A percentile compares a stretch with the other conserved stretches of the same genome.
phyloP scores from a whole-genome alignment of 1,140 invertebrate species.

The Ostrea denselamellosa region DNA sequence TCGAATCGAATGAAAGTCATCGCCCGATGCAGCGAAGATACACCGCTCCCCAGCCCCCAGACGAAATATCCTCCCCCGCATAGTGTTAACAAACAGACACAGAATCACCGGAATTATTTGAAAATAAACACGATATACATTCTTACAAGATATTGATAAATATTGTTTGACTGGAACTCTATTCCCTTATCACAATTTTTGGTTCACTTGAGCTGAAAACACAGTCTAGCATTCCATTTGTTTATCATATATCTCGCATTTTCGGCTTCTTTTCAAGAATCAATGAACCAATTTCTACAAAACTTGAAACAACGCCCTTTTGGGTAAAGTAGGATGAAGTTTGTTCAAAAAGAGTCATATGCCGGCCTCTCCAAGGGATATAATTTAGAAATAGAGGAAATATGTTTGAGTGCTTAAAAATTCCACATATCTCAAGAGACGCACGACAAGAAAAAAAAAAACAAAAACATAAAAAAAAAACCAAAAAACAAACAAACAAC shows the following conservation, averaged over 20 bases:
- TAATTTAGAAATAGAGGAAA: background rate
- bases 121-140: too few relatives aligned
- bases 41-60: too few relatives aligned
- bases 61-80: background rate
- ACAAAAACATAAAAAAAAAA: too few relatives aligned
- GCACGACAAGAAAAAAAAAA: background rate
- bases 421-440: background rate
- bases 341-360: too few relatives aligned
- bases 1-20: background rate
- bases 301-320: background rate
- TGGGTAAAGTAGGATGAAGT: background rate
- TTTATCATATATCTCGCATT: background rate
- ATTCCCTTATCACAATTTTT: background rate
- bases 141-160: background rate
- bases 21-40: background rate
- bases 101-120: too few relatives aligned
- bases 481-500: too few relatives aligned
- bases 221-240: background rate
- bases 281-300: background rate
- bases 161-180: background rate
- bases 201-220: background rate
- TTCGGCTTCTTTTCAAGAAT: background rate
- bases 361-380: too few relatives aligned
- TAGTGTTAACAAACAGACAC: background rate
- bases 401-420: background rate